phyloP scores from a whole-genome alignment of 2,888 invertebrate species.

The Taenaris catops region DNA sequence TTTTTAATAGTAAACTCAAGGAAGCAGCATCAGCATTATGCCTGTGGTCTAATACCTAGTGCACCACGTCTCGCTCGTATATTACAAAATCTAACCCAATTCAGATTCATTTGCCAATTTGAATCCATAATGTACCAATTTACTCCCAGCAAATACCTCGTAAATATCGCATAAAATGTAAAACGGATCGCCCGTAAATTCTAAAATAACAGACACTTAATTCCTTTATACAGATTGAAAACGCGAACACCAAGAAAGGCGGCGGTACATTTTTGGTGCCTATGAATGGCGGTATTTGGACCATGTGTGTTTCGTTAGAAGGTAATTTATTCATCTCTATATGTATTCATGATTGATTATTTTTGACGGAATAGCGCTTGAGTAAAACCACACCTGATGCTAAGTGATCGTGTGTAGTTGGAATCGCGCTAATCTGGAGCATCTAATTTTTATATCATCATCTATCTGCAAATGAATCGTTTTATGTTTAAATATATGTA shows the following conservation, averaged over 20 bases:
- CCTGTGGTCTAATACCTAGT: too few relatives aligned
- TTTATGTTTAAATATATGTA: background rate
- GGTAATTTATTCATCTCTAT: slow-evolving; percentile 70
- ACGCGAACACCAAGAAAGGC: slow-evolving; percentile 54
- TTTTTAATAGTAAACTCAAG: too few relatives aligned
- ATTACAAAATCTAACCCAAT: too few relatives aligned
- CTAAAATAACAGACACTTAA: background rate
- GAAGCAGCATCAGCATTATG: too few relatives aligned
- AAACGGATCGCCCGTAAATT: slow-evolving; percentile 2
- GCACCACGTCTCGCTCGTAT: too few relatives aligned
- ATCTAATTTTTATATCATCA: too few relatives aligned
- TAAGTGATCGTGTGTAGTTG: too few relatives aligned
- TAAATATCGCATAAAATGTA: background rate
- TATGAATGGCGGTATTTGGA: slow-evolving; percentile 96
- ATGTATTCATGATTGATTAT: too few relatives aligned
- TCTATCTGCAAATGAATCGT: background rate
- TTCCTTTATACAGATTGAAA: slow-evolving; percentile 54
- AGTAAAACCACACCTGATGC: too few relatives aligned
- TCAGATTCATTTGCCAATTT: background rate
- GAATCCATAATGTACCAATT: background rate
- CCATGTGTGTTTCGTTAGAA: slow-evolving; percentile 89
- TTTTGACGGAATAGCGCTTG: too few relatives aligned
- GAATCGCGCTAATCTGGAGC: too few relatives aligned
- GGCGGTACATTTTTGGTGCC: slow-evolving; percentile 87
- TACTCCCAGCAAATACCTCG: background rate